These are phyloP conservation scores for Falco concolor DNA, from an alignment of 2,797 vertebrate species.

Conservation along the genomic window DNA sequence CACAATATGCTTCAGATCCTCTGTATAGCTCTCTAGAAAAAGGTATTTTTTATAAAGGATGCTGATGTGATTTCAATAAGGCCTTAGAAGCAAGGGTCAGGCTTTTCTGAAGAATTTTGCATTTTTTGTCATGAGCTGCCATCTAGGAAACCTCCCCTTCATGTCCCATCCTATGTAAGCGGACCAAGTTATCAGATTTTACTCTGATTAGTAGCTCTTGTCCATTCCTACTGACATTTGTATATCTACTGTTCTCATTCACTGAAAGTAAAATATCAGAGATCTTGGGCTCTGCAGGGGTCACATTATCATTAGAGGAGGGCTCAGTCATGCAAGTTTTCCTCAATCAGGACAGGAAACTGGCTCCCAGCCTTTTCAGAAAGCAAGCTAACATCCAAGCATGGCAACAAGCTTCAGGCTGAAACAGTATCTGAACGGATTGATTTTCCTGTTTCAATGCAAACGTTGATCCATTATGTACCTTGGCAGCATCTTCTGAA, in stretches of 20 bases:
- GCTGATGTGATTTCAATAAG: conserved; percentile 26
- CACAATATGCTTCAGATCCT: conserved; percentile 13
- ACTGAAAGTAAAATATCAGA: neutral
- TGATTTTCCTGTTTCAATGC: conserved; percentile 25
- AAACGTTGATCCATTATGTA: conserved; percentile 55
- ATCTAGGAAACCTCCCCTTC: neutral
- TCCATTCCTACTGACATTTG: neutral
- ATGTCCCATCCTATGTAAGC: neutral
- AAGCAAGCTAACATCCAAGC: neutral
- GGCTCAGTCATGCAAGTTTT: neutral
- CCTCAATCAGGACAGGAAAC: neutral
- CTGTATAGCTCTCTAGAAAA: conserved; percentile 14
- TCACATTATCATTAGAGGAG: neutral
- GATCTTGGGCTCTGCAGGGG: neutral
- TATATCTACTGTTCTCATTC: neutral
- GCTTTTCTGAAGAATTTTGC: neutral
- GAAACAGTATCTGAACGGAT: conserved; percentile 44
- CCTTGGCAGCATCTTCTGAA: conserved; percentile 50
- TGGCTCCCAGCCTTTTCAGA: neutral
- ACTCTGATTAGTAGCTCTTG: neutral
- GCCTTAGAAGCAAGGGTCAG: neutral
- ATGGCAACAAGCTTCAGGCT: conserved; percentile 19
- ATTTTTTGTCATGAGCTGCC: neutral
- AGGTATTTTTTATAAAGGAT: neutral
- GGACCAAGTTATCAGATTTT: neutral